Base-by-base conservation (phyloP, 2,113 vertebrate genomes). In the Dipodomys spectabilis region DNA sequence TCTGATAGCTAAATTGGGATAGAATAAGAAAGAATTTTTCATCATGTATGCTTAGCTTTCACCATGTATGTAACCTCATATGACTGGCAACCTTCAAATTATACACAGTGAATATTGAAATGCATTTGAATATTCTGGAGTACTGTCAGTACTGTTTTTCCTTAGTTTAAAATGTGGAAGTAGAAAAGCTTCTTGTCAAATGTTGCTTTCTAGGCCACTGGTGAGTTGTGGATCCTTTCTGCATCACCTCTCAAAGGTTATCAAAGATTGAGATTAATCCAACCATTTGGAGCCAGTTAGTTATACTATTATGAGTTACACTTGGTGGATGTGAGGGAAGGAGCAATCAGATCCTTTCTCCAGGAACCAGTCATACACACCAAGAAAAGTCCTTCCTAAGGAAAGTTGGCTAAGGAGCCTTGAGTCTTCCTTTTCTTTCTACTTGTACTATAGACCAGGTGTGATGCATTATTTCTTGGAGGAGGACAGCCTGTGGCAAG, bases 121-220 rank as follows among this genome's bases (percentile, higher is more conserved):
- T 18, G 82, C 39, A 69, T 11, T 72, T 30, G 30, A 32, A 90
- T 86, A 75, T 93, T 85, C 49, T 74, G 16, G 88, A 90, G 35
- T 64, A 60, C 69, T 64, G 62, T 77, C 49, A 82, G 62, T 83
- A 72, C 39, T 86, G 67, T 81, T 88, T 96, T 88, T 35, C 80
- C 73, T 94, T 62, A n/a, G 73, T 45, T 90, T 88, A 90, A 92
- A 87, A 94, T 65, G 19, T 35, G 45, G 75, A 91, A 78, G 35
- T 60, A 71, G 77, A 86, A 83, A 86, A 91, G 22, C n/a, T 86
- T 68, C 62, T 71, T 82, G 86, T 78, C 35, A 68, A 88, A 86
- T 88, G 67, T 65, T 94, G 86, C 71, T 44, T 71, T 67, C 13
- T 18, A 32, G 13, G 6, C n/a, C 78, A 6, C 44, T 60, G 32